Evolutionary conservation across 2,797 vertebrate species (phyloP).

Genomic region (Iguana delicatissima): DNA sequence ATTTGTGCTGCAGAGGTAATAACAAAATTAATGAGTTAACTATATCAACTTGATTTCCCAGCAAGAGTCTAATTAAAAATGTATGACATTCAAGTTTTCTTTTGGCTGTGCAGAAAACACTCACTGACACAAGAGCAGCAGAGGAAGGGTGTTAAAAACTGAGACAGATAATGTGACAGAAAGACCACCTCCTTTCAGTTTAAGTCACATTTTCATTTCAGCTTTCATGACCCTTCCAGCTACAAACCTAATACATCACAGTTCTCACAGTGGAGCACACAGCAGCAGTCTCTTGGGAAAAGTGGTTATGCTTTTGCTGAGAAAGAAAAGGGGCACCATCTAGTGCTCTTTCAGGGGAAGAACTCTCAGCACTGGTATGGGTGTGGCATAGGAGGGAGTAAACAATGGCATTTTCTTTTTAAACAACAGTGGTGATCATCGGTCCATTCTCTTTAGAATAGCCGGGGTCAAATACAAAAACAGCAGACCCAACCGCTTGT

Average conservation of each 20-base stretch:
- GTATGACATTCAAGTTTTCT: conserved; percentile 38
- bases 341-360: conserved; percentile 91
- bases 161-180: background rate
- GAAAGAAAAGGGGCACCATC: conserved; percentile 95
- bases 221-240: conserved; percentile 36
- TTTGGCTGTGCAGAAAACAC: conserved; percentile 37
- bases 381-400: conserved; percentile 44
- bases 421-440: conserved; percentile 60
- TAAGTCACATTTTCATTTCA: conserved; percentile 47
- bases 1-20: conserved; percentile 33
- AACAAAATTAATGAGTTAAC: conserved; percentile 47
- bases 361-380: conserved; percentile 67
- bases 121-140: background rate
- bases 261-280: conserved; percentile 45
- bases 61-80: conserved; percentile 60
- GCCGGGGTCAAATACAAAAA: conserved; percentile 56
- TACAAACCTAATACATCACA: conserved; percentile 44
- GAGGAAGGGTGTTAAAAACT: background rate
- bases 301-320: conserved; percentile 65
- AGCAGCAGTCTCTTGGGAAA: conserved; percentile 71
- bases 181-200: conserved; percentile 45
- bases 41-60: conserved; percentile 44
- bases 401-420: conserved; percentile 65
- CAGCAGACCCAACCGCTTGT: conserved; percentile 28
- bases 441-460: conserved; percentile 57